Conservation (phyloP, 1,140 invertebrate species). For the Orchestia grillus region DNA sequence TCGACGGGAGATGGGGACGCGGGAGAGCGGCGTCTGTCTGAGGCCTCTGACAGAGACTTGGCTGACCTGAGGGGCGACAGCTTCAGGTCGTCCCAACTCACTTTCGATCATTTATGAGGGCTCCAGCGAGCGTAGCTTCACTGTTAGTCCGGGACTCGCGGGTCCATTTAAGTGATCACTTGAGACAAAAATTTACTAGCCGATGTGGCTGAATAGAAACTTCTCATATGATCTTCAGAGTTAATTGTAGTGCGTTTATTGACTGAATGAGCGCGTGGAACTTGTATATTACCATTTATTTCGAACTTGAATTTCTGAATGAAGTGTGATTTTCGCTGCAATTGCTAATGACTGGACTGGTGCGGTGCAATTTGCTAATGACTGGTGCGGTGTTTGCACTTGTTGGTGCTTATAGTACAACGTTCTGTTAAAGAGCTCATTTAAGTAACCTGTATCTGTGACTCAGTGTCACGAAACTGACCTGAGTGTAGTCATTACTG, state of each 20-base stretch:
- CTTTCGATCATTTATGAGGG: background rate
- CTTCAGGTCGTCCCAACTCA: constrained; percentile 31
- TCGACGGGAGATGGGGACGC: background rate
- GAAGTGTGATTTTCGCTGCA: background rate
- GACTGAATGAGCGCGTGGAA: background rate
- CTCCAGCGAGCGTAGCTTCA: background rate
- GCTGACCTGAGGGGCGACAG: background rate
- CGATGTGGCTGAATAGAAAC: background rate
- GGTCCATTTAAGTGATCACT: background rate
- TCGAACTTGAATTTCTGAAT: background rate
- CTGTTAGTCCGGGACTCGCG: background rate
- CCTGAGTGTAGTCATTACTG: background rate
- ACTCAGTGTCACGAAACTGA: background rate
- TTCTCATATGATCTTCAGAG: background rate
- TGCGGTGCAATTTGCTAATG: background rate
- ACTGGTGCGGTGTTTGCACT: background rate
- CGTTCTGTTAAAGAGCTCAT: background rate
- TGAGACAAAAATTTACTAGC: background rate
- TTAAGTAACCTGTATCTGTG: background rate
- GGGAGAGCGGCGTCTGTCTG: background rate
- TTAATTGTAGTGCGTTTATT: background rate
- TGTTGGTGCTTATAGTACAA: background rate
- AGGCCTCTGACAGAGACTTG: background rate
- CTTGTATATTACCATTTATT: background rate
- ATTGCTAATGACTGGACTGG: background rate